Evolutionary conservation across 1,140 invertebrate species (phyloP), one percentile per base, ranked within the genome.

Genomic region (Callitettix versicolor): DNA sequence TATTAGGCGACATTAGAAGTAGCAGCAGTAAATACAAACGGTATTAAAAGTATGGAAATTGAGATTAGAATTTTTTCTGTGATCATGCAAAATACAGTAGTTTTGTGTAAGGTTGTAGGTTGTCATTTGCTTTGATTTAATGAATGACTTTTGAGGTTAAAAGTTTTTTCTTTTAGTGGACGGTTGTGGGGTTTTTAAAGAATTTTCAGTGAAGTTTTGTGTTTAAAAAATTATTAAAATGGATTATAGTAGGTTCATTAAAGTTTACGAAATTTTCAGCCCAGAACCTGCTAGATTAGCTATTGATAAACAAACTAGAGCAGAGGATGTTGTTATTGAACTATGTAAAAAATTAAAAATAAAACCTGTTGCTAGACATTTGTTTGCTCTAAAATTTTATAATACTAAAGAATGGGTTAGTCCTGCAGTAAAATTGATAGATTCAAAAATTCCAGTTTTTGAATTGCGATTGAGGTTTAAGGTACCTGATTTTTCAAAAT

Each of bases 401-500:
- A 73, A 75, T 21, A 76, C 72, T 12, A 76, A 79, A 58, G 66
- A 77, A 60, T 88, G 84, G 77, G 72, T 86, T 52, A 76, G 77
- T 68, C 72, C 79, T 61, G 76, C 77, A 64, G 67, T 73, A 55
- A 68, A 69, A 65, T 70, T 72, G 54, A 73, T 74, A 42, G 73
- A 71, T 57, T 67, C 63, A 59, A 75, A 73, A 60, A 63, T 67
- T 42, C 74, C 73, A 63, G 74, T 72, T 60, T 82, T 85, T 62
- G 83, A 87, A 56, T 83, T 91, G 62, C 76, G 87, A 51, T 74
- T 92, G 57, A 75, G 88, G 57, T 91, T 84, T 63, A 88, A 85
- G 68, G 68, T 79, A 47, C 77, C 81, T 1, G 76, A 71, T 61
- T 64, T 88, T 41, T 71, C 74, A 26, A 73, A 76, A 52, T 68